Conservation (phyloP, 2,797 vertebrate genomes). For the Clarias pachynema region DNA sequence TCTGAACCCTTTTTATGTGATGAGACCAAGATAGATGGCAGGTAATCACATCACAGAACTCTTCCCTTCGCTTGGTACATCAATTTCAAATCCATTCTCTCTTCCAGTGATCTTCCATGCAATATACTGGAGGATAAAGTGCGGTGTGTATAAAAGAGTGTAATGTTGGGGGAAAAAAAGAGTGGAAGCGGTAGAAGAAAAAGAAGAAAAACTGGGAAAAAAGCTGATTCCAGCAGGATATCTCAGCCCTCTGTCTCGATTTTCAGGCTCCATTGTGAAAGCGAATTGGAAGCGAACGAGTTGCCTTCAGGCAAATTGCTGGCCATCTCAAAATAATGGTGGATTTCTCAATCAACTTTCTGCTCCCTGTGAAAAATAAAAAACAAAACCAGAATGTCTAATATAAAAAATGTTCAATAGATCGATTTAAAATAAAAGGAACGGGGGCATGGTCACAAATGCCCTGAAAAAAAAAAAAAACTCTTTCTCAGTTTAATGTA, state of each 20-base stretch:
- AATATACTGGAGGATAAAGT: conserved; percentile 14
- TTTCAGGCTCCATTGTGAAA: conserved; percentile 49
- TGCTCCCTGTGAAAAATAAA: conserved; percentile 55
- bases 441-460: conserved; percentile 33
- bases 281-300: conserved; percentile 40
- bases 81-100: conserved; percentile 25
- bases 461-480: not conserved
- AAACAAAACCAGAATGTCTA: too few species aligned
- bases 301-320: conserved; percentile 63
- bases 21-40: conserved; percentile 2
- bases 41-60: conserved; percentile 26
- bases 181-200: not conserved
- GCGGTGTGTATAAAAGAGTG: conserved; percentile 1
- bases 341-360: conserved; percentile 74
- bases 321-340: conserved; percentile 72
- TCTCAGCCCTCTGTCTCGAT: conserved; percentile 25
- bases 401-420: conserved; percentile 57
- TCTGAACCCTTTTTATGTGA: conserved; percentile 16
- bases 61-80: not conserved
- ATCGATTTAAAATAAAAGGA: conserved; percentile 42
- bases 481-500: conserved; percentile 60
- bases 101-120: conserved; percentile 12
- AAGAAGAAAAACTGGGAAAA: conserved; percentile 17
- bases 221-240: conserved; percentile 39
- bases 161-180: not conserved